Evolutionary conservation across 2,113 vertebrate genomes (phyloP).

Genomic region (Alectura lathami): DNA sequence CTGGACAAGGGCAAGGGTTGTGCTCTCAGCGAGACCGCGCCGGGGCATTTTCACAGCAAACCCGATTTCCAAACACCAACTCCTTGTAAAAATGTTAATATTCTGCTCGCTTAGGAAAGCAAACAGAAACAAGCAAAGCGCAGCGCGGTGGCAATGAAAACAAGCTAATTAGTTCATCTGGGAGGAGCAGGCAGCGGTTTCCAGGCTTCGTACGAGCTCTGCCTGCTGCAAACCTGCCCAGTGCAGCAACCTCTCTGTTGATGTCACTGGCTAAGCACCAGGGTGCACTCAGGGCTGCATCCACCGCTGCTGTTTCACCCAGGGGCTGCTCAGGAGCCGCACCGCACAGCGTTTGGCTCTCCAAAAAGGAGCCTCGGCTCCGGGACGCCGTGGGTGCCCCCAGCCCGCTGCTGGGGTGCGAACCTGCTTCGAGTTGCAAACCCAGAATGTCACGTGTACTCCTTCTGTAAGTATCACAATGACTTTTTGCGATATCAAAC

Average conservation of each 20-base stretch:
- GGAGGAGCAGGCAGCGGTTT: fast-evolving
- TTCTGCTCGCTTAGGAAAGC: background rate
- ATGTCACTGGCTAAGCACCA: background rate
- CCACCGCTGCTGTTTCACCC: background rate
- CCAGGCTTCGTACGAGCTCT: background rate
- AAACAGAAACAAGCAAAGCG: background rate
- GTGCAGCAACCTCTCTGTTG: background rate
- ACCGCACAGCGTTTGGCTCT: no score
- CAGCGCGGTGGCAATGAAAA: background rate
- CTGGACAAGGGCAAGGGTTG: background rate
- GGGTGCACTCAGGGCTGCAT: background rate
- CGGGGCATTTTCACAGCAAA: background rate
- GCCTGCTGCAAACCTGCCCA: background rate
- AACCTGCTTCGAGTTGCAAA: no score
- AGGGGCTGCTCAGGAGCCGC: background rate
- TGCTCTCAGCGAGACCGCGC: fast-evolving
- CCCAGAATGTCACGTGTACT: background rate
- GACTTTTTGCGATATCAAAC: background rate
- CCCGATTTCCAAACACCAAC: background rate
- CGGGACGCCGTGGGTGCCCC: no score
- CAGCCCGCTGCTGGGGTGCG: no score
- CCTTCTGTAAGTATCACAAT: background rate
- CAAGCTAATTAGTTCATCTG: background rate
- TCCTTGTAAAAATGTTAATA: background rate
- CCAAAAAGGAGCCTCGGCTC: background rate